Evolutionary conservation across 2,797 vertebrate species (phyloP).

Genomic region (Tokudaia muenninki): DNA sequence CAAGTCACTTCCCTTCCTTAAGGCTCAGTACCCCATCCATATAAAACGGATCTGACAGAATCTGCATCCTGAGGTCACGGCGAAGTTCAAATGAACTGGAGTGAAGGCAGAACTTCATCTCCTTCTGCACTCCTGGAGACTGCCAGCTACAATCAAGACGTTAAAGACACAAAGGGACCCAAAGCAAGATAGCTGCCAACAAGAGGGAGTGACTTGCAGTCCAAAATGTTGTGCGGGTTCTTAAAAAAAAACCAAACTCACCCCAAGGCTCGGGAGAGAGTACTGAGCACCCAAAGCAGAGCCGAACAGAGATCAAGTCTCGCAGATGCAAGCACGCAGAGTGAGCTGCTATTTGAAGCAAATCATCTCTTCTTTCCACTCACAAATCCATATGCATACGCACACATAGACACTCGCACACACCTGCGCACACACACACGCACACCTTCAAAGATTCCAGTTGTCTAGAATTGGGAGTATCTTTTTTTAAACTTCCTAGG

Average conservation of each 20-base stretch:
- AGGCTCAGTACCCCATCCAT: neutral
- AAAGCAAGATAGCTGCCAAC: neutral
- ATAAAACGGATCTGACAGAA: slow-evolving; percentile 9
- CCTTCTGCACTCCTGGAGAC: neutral
- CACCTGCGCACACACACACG: neutral
- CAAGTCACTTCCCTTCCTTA: neutral
- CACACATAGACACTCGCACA: neutral
- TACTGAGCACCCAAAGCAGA: neutral
- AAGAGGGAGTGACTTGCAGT: neutral
- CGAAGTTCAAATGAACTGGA: neutral
- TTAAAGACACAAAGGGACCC: neutral
- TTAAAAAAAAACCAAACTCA: neutral
- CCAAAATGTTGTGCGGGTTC: neutral
- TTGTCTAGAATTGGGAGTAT: neutral
- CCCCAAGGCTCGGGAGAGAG: neutral
- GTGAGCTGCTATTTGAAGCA: neutral
- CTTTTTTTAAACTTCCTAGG: neutral
- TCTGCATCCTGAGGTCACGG: neutral
- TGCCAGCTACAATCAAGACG: neutral
- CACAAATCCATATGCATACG: neutral
- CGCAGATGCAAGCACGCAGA: neutral
- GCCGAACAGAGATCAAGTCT: neutral
- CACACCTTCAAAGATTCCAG: neutral
- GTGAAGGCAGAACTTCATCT: neutral
- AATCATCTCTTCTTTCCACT: neutral